Base-by-base conservation (phyloP, 2,888 invertebrate species). In the Cheilosia vulpina region DNA sequence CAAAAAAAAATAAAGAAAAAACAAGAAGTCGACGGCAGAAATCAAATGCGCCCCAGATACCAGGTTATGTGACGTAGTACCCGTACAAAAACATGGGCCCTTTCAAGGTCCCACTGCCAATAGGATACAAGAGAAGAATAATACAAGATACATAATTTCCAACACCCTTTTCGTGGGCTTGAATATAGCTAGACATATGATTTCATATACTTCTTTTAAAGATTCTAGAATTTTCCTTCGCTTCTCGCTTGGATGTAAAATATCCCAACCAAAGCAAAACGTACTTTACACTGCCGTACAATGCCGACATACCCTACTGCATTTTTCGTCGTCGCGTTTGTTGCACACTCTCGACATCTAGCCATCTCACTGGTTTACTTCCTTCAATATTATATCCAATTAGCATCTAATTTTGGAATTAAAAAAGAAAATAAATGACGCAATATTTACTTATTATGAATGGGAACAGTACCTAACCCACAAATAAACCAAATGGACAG, bases 401-500 rank as follows among this genome's bases (percentile, higher is more conserved):
- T 9, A 38, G 11, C 19, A 9, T 65, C n/a, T 65, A 15, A 52
- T 65, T 52, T 5, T 24, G 6, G 38, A 15, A 52, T 11, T 21
- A 52, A 65, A 19, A 45, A 41, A 50, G 34, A 9, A 55, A 34
- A 27, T 31, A 4, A 4, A 45, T 78, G 78, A 83, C 68, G 78
- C 71, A 83, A 78, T 62, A 45, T 58, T 21, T 19, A 21, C 15
- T 55, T 38, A 47, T 38, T 38, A 38, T 38, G 38, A 45, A 17
- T n/a, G 45, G 45, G n/a, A 1, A n/a, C 2, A 17, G 19, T 17
- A 17, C 19, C 47, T 7, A 47, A 17, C 9, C 7, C 2, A 17
- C 9, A n/a, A 17, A 17, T 9, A 6, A 17, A 9, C 27, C 27
- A 27, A 27, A 1, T 27, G 7, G 7, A 27, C 6, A 43, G 34